Percentiles rank a stretch among this genome's conserved stretches.
These are phyloP conservation scores for Hofmannophila pseudospretella DNA, from an alignment of 2,888 invertebrate species.

Conservation along the genomic window DNA sequence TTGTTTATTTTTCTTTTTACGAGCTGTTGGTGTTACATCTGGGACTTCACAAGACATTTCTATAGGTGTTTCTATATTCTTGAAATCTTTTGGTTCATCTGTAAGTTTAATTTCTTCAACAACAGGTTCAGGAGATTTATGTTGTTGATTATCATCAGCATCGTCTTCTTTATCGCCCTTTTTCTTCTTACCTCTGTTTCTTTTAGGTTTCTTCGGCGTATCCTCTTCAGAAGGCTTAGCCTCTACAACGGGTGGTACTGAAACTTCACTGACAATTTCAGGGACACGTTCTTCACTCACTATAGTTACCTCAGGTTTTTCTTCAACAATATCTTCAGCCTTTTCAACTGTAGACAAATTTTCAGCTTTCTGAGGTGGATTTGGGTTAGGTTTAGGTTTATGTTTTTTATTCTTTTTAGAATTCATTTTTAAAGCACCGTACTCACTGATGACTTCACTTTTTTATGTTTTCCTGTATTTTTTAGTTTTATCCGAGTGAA, in stretches of 20 bases:
- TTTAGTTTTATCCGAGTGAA: slow-evolving; percentile 6
- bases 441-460: background rate
- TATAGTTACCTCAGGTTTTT: slow-evolving; percentile 7
- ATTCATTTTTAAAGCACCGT: slow-evolving; percentile 40
- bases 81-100: slow-evolving; percentile 10
- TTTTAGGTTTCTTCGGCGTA: slow-evolving; percentile 65
- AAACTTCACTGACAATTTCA: slow-evolving; percentile 31
- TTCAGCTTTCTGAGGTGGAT: slow-evolving; percentile 26
- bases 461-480: background rate
- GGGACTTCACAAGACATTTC: slow-evolving; percentile 9
- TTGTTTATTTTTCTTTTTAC: slow-evolving; percentile 63
- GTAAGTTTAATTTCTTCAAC: background rate
- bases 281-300: slow-evolving; percentile 26
- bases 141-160: slow-evolving; percentile 21
- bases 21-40: slow-evolving; percentile 34
- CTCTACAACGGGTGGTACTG: slow-evolving; percentile 12
- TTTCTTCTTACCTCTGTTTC: slow-evolving; percentile 66
- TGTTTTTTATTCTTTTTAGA: slow-evolving; percentile 60
- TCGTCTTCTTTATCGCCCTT: slow-evolving; percentile 33
- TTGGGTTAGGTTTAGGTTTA: slow-evolving; percentile 30
- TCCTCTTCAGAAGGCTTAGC: slow-evolving; percentile 25
- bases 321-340: slow-evolving; percentile 19
- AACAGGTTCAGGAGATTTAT: slow-evolving; percentile 5
- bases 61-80: slow-evolving; percentile 11
- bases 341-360: slow-evolving; percentile 20